Evolutionary conservation across 1,140 invertebrate species (phyloP).

Genomic region (Scylla paramamosain): DNA sequence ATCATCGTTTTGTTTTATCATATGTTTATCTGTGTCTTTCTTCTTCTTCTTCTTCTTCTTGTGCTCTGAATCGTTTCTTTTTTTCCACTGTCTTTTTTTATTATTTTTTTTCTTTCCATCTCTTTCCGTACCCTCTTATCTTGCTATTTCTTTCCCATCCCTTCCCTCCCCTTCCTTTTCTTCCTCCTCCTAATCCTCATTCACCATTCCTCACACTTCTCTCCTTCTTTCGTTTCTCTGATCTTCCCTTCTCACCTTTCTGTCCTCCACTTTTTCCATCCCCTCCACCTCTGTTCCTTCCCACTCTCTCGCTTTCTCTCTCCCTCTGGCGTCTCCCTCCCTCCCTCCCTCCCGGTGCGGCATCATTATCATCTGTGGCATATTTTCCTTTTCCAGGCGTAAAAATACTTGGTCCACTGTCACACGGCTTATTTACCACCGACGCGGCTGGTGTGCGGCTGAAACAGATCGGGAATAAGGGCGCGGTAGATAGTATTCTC

Average conservation of each 20-base stretch:
- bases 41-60: background rate
- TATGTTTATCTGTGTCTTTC: background rate
- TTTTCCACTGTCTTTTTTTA: too few relatives aligned
- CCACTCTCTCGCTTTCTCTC: too few relatives aligned
- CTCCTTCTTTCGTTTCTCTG: background rate
- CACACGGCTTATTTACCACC: conserved; percentile 17
- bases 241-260: background rate
- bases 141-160: background rate
- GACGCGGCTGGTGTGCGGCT: background rate
- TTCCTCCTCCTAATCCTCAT: background rate
- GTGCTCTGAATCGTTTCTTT: background rate
- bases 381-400: conserved; percentile 9
- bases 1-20: background rate
- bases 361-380: background rate
- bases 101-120: background rate
- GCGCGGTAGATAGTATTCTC: conserved; percentile 28
- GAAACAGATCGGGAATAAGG: conserved; percentile 41
- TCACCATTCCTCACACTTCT: background rate
- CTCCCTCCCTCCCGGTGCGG: too few relatives aligned
- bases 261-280: too few relatives aligned
- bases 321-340: too few relatives aligned
- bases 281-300: too few relatives aligned
- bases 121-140: background rate
- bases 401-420: conserved; percentile 41
- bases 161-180: background rate